phyloP scores from a whole-genome alignment of 2,888 invertebrate genomes.

The Sinelater perroti region DNA sequence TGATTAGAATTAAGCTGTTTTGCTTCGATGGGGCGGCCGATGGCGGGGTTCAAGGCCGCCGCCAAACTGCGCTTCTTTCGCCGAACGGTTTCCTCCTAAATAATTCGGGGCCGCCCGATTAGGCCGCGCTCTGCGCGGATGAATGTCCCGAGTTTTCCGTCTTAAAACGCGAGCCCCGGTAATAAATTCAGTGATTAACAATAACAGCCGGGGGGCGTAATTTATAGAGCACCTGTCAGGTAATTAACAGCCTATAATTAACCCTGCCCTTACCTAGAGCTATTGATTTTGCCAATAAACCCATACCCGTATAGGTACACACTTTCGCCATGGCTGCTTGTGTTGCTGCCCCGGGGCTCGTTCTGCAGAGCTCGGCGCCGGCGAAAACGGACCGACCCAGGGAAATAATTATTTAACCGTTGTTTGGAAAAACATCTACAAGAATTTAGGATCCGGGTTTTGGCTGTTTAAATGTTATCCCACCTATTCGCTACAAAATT shows the following conservation, averaged over 20 bases:
- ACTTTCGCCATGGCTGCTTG: conserved; percentile 17
- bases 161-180: conserved; percentile 9
- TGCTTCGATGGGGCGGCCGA: not conserved
- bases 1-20: conserved; percentile 26
- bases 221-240: conserved; percentile 55
- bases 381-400: too few species aligned
- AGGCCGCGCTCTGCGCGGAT: too few species aligned
- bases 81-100: too few species aligned
- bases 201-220: conserved; percentile 54
- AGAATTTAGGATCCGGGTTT: too few species aligned
- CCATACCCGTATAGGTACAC: conserved; percentile 20
- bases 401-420: too few species aligned
- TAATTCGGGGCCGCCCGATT: too few species aligned
- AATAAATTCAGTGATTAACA: conserved; percentile 50
- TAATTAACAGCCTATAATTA: conserved; percentile 55
- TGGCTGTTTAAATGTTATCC: too few species aligned
- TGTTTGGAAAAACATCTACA: too few species aligned
- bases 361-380: too few species aligned
- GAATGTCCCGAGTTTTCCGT: too few species aligned
- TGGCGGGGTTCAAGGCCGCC: not conserved
- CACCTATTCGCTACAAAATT: too few species aligned
- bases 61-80: not conserved
- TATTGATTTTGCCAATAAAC: conserved; percentile 53
- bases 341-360: not conserved
- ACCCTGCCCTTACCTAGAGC: conserved; percentile 48